These are phyloP conservation scores for Dryococelus australis DNA, from an alignment of 2,888 invertebrate genomes.

Conservation along the genomic window DNA sequence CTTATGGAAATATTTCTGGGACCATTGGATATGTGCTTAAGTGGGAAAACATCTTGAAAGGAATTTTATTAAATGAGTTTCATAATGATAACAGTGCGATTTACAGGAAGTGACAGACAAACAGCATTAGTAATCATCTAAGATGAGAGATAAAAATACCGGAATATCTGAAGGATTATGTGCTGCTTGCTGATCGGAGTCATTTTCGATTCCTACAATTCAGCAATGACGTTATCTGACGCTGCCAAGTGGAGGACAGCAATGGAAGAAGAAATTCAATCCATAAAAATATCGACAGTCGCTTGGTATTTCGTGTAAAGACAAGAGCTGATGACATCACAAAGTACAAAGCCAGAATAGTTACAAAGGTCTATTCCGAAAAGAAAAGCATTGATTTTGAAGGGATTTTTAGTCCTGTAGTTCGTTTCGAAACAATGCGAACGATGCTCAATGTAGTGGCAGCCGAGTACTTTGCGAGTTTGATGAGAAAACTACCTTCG, in stretches of 20 bases:
- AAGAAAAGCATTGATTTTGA: slow-evolving; percentile 50
- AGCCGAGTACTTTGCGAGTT: slow-evolving; percentile 31
- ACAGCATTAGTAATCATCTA: no score
- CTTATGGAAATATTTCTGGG: no score
- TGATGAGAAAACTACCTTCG: no score
- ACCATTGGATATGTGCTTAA: no score
- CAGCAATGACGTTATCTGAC: background rate
- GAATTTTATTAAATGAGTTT: no score
- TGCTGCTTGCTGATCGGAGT: background rate
- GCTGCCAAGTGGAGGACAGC: background rate
- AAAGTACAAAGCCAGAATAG: slow-evolving; percentile 51
- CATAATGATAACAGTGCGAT: no score
- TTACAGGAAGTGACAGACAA: no score
- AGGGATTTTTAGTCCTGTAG: slow-evolving; percentile 53
- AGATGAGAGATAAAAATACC: no score
- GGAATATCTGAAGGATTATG: background rate
- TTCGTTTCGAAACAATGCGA: slow-evolving; percentile 49
- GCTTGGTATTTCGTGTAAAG: background rate
- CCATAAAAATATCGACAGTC: background rate
- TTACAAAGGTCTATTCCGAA: slow-evolving; percentile 49
- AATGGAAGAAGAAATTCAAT: background rate
- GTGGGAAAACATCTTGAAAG: no score
- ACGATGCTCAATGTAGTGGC: slow-evolving; percentile 48
- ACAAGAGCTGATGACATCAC: slow-evolving; percentile 23
- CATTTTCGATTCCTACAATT: background rate